Base-by-base conservation (phyloP, 2,888 invertebrate species). In the Macropis europaea region DNA sequence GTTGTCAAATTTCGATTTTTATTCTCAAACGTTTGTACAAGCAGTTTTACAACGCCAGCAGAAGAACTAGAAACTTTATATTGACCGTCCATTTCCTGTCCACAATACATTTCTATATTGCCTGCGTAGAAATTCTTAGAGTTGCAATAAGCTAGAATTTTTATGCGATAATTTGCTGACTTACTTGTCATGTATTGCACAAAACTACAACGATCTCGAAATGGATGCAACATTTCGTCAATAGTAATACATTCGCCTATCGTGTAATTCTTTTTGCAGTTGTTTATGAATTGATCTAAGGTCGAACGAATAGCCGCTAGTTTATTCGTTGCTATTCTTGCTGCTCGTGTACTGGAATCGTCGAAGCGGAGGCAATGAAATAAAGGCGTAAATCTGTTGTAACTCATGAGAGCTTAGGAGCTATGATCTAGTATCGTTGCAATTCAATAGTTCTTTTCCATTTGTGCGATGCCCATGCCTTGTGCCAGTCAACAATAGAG, bases 61-160 rank as follows among this genome's bases (percentile, higher is more conserved):
- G 45, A 11, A 9, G 34, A 34, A 22, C 45, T 45, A 1, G 15
- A 17, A 9, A 36, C 26, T 17, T 24, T 45, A 32, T 57, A 57
- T n/a, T 15, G 26, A 2, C 47, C 57, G n/a, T 45, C 34, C 13
- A 30, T 19, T n/a, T 57, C 19, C 3, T 57, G 26, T 2, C 47
- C 47, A 17, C 34, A 34, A 11, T 26, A 47, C 7, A 57, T 15
- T 42, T 57, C 57, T 13, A 57, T 32, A 38, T 30, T 59, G n/a
- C 17, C 19, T 3, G 38, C 47, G 30, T 11, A 59, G 11, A 19
- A 47, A 9, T 36, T 59, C 17, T 38, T 47, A 6, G 11, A n/a
- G 13, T 59, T 47, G 15, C 34, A 24, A 9, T 24, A 22, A 7
- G 24, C 36, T 4, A 45, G 11, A 3, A 45, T n/a, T 19, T 47